Conservation (phyloP, 2,797 vertebrate species). For the Fistularia commersonii region DNA sequence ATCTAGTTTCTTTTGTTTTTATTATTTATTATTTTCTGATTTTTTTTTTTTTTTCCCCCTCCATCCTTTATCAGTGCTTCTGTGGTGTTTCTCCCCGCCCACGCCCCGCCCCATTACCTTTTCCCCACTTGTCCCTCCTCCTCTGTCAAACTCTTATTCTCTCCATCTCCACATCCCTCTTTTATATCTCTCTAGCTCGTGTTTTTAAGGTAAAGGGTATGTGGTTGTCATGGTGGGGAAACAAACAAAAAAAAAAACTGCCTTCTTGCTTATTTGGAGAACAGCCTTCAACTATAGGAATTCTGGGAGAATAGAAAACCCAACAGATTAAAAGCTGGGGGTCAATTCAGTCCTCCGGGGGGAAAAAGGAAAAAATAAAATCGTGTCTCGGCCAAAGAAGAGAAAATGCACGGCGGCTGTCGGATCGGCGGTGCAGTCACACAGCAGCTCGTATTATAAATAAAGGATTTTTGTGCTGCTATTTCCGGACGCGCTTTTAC, state of each 20-base stretch:
- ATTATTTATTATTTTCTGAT: neutral
- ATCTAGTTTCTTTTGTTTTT: constrained; percentile 17
- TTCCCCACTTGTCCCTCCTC: constrained; percentile 13
- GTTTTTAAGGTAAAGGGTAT: constrained; percentile 74
- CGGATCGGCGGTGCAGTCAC: constrained; percentile 27
- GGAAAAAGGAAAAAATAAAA: no score
- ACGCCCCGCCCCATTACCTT: constrained; percentile 15
- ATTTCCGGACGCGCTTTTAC: constrained; percentile 39
- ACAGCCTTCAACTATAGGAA: constrained; percentile 74
- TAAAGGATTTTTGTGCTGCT: constrained; percentile 45
- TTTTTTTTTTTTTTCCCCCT: neutral
- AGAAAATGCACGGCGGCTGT: constrained; percentile 38
- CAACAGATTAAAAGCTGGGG: constrained; percentile 13
- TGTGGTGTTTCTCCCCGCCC: constrained; percentile 38
- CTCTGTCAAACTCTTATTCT: constrained; percentile 31
- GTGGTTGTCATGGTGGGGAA: constrained; percentile 72
- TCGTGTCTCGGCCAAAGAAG: no score
- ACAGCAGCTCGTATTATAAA: constrained; percentile 40
- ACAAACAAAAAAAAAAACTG: no score
- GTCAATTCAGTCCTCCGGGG: constrained; percentile 37
- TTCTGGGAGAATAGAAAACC: constrained; percentile 72
- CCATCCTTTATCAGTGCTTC: constrained; percentile 36
- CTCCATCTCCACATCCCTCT: constrained; percentile 41
- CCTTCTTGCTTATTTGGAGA: constrained; percentile 73
- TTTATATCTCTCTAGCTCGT: constrained; percentile 50